Base-by-base conservation (phyloP, 2,113 vertebrate genomes). In the Percina caprodes region DNA sequence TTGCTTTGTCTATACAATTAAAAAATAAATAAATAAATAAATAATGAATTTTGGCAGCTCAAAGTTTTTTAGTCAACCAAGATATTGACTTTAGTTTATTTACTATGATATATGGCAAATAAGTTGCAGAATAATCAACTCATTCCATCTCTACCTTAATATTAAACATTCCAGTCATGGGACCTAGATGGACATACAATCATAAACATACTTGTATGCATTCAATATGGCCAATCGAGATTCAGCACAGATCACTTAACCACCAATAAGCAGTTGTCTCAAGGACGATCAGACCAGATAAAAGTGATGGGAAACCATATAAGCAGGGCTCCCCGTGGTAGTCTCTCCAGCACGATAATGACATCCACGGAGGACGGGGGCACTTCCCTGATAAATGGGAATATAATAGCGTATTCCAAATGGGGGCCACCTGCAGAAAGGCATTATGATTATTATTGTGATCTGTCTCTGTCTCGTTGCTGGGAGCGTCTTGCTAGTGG, bases 381-480 rank as follows among this genome's bases (percentile, higher is more conserved):
- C 65, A 79, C 82, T 90, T 84, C 87, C 85, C 83, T 91, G 91
- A 91, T 88, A 84, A 89, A 94, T 90, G 86, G 59, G 68, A 87
- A 88, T 88, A 86, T 91, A 90, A 90, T 87, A 59, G 79, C 79
- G n/a, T 87, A 79, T 92, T 86, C 77, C 85, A 86, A 90, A 91
- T 77, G 79, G 83, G 70, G 88, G 72, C 78, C 91, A 91, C 89
- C 93, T 88, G 92, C 90, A 84, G 82, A 69, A 92, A 90, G 61
- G 78, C 92, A 88, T 91, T 88, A 89, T 61, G 86, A 88, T 92
- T 92, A 94, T 94, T 93, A 86, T 89, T 66, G 85, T 73, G 86
- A 92, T 94, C 86, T 12, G 76, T 94, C 93, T 94, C 75, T 90
- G 93, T 93, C 93, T 94, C n/a, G 84, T 94, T 94, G 83, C 89